Evolutionary conservation across 2,797 vertebrate species (phyloP), one percentile per base, ranked within the genome.

Genomic region (Loris lydekkerianus): DNA sequence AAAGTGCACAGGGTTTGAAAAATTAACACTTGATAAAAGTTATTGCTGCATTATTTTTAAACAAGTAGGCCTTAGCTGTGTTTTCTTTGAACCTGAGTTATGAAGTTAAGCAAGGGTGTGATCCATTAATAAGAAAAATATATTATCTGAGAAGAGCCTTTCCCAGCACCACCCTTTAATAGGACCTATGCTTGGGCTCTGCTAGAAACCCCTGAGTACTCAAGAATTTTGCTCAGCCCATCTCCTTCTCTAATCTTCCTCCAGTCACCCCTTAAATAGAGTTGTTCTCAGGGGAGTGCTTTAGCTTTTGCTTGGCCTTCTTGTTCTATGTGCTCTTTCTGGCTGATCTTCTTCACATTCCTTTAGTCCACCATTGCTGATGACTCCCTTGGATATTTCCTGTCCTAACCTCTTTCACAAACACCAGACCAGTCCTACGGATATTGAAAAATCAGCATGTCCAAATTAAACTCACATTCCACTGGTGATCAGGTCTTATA

Each of bases 41-140:
- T 63, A 7, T 56, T 77, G 27, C n/a, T 53, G 10, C 43, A 82
- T 89, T 67, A 31, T 61, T 90, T 96, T 90, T 78, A 82, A 29
- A 3, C 31, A 65, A 70, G 34, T 18, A 75, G 40, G 18, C 21
- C 43, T 83, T 61, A 43, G 18, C 21, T 89, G 73, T 9, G 10
- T 76, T 69, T 91, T 31, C 58, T 84, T 21, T 72, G 61, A 92
- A 53, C 56, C 61, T 43, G 27, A 92, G 17, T 37, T 85, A 20
- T 6, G 15, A 82, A 83, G 18, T 78, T 76, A 90, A 91, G 75
- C 72, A 88, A 91, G n/a, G 29, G 23, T 53, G 11, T 65, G 40
- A 73, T 77, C 49, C 34, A 75, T 56, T 78, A 34, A 6, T 5
- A 61, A 86, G 43, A 34, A 53, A 88, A 27, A 7, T 73, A 10